Percentiles rank a stretch among this genome's conserved stretches.
Conservation (phyloP, 2,113 vertebrate genomes). For the Solea senegalensis region DNA sequence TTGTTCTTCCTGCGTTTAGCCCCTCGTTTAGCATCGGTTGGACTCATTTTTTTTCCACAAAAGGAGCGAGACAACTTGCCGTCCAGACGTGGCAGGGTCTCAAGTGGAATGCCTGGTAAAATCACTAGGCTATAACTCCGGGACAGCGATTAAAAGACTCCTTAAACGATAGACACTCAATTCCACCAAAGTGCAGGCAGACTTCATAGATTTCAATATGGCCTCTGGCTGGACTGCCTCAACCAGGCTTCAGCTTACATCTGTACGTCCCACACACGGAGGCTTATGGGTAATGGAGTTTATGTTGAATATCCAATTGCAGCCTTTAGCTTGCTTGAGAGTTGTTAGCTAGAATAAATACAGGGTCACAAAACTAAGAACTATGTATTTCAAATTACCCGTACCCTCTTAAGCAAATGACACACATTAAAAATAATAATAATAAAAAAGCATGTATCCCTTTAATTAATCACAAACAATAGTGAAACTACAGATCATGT, state of each 20-base stretch:
- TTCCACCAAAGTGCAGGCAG: slow-evolving; percentile 74
- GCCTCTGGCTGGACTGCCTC: slow-evolving; percentile 74
- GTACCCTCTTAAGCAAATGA: no score
- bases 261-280: slow-evolving; percentile 4
- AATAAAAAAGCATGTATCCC: no score
- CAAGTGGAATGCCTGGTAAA: slow-evolving; percentile 55
- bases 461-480: no score
- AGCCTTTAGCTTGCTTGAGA: no score
- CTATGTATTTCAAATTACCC: no score
- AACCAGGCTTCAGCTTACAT: slow-evolving; percentile 68
- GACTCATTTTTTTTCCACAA: slow-evolving; percentile 86
- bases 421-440: no score
- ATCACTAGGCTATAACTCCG: slow-evolving; percentile 44
- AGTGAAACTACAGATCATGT: no score
- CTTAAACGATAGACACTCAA: slow-evolving; percentile 71
- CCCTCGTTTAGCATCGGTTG: slow-evolving; percentile 95
- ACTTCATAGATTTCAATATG: slow-evolving; percentile 87
- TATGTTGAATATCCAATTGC: no score
- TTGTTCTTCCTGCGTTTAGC: slow-evolving; percentile 97
- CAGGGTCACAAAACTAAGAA: no score
- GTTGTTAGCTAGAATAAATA: no score
- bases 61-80: slow-evolving; percentile 73
- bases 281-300: slow-evolving; percentile 73
- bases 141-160: slow-evolving; percentile 62
- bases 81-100: slow-evolving; percentile 65